Base-by-base conservation (phyloP, 2,113 vertebrate genomes). In the Agelaius tricolor region DNA sequence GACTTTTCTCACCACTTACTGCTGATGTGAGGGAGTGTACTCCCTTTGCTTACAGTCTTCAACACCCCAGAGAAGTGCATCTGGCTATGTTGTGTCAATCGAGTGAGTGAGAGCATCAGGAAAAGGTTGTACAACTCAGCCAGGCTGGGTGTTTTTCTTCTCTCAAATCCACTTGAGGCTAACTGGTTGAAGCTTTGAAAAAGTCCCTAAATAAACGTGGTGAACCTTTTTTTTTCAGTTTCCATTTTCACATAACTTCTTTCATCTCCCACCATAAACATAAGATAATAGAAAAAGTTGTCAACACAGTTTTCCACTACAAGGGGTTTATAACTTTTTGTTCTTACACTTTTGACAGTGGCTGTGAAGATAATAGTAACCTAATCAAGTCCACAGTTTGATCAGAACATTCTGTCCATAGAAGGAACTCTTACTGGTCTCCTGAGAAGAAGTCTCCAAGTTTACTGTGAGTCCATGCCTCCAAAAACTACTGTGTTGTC, bases 371-470 rank as follows among this genome's bases (percentile, higher is more conserved):
- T 27, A 72, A 39, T 1, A 13, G 12, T 13, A 74, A 30, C 15
- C 7, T 24, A 57, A 23, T 37, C 33, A 79, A 51, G 26, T n/a
- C 11, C n/a, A 51, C 10, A 51, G 16, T 43, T 63, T 49, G 31
- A 68, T 63, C 14, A 85, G 28, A 85, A 33, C 6, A 37, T 28
- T 55, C 11, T 61, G 7, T 28, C 26, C 27, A 43, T 5, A 14
- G 23, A 11, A 37, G 7, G 15, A 83, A 11, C 5, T 28, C n/a
- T 47, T 71, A 43, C 8, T n/a, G 35, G 6, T 62, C n/a, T 80
- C 15, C 11, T 2, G 1, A 86, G 41, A 43, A 78, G 28, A 13
- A 88, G 18, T 1, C 5, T 3, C 8, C 8, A 5, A 28, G 0
- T 22, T 75, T 75, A 35, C 41, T 57, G 14, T 15, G 22, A n/a